Conservation (phyloP, 2,888 invertebrate species). For the Sepioteuthis lessoniana region DNA sequence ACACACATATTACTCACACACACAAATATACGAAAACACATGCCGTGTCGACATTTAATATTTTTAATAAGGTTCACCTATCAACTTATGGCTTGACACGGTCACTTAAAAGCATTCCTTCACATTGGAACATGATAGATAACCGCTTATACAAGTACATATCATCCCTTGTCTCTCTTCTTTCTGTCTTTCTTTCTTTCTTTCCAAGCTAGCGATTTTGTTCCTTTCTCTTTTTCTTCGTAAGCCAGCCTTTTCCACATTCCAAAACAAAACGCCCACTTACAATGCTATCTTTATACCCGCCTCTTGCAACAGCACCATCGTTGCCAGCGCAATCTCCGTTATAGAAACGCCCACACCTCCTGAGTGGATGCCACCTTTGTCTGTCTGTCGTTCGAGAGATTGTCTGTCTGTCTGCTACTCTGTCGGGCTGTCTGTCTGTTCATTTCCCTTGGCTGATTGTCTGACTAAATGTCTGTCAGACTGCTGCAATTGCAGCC, state of each 20-base stretch:
- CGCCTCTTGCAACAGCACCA: not conserved
- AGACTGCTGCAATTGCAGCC: not conserved
- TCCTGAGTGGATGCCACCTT: conserved; percentile 19
- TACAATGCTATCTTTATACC: not conserved
- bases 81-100: too few relatives aligned
- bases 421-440: not conserved
- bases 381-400: conserved; percentile 20
- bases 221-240: not conserved
- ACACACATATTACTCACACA: too few relatives aligned
- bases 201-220: too few relatives aligned
- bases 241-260: not conserved
- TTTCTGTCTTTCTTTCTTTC: too few relatives aligned
- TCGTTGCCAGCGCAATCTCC: not conserved
- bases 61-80: too few relatives aligned
- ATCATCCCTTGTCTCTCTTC: too few relatives aligned
- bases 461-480: not conserved
- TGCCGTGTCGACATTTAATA: too few relatives aligned
- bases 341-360: not conserved
- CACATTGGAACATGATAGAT: too few relatives aligned
- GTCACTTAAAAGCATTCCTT: too few relatives aligned
- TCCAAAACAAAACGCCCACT: not conserved
- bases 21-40: too few relatives aligned
- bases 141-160: too few relatives aligned
- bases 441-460: not conserved
- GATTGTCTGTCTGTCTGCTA: conserved; percentile 33